Conservation (phyloP, 2,888 invertebrate species). For the Rhagophthalmus giganteus region DNA sequence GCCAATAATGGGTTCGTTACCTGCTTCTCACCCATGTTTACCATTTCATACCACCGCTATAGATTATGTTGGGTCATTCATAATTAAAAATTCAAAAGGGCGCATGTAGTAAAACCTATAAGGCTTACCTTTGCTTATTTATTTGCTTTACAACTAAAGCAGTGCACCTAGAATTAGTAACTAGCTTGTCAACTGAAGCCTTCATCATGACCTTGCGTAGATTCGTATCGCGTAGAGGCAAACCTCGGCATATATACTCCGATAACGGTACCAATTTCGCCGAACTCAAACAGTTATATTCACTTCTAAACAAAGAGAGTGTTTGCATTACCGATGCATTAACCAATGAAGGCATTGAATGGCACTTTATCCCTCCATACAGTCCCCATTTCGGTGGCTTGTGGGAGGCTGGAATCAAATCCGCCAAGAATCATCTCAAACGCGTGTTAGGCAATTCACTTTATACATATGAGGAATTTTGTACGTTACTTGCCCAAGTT, state of each 20-base stretch:
- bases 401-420: neutral
- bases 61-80: no score
- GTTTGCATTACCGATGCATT: neutral
- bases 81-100: no score
- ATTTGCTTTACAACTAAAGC: no score
- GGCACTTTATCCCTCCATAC: neutral
- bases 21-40: no score
- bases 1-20: no score
- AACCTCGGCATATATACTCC: conserved; percentile 36
- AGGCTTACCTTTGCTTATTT: neutral
- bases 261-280: conserved; percentile 46
- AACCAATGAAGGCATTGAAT: neutral
- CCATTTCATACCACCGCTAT: no score
- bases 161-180: neutral
- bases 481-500: neutral
- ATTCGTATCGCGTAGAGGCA: conserved; percentile 41
- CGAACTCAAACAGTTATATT: neutral
- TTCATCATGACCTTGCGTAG: conserved; percentile 38
- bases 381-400: neutral
- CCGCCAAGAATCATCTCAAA: neutral
- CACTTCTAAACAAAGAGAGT: neutral
- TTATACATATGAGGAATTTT: neutral
- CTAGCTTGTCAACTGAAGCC: neutral
- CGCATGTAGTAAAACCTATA: neutral
- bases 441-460: conserved; percentile 1